Conservation (phyloP, 2,113 vertebrate species). For the Corythornis vintsioides region DNA sequence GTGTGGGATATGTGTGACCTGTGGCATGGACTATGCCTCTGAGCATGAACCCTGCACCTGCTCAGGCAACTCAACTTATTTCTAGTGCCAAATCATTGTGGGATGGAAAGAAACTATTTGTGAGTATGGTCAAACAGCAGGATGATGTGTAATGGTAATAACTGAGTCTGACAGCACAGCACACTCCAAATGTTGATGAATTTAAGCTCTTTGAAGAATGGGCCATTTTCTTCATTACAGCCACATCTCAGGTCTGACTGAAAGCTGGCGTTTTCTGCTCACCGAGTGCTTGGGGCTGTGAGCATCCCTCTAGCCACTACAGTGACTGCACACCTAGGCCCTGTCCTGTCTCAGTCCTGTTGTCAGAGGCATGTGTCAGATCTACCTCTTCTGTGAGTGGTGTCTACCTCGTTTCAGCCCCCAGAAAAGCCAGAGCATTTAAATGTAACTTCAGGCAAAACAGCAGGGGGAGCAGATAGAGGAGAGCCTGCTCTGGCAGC, state of each 20-base stretch:
- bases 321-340: background rate
- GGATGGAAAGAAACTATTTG: background rate
- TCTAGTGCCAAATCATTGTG: background rate
- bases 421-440: background rate
- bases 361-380: background rate
- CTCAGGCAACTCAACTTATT: background rate
- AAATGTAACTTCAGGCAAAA: background rate
- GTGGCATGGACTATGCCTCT: background rate
- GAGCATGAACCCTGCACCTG: background rate
- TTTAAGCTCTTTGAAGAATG: background rate
- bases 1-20: accelerated
- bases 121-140: background rate
- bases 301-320: background rate
- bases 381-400: background rate
- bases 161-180: background rate
- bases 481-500: background rate
- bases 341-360: accelerated
- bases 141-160: background rate
- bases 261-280: background rate
- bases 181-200: slow-evolving; percentile 1
- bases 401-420: background rate
- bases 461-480: background rate
- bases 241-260: background rate
- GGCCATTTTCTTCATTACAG: background rate
- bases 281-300: background rate